Evolutionary conservation across 1,140 invertebrate species (phyloP).

Genomic region (Goniozus legneri): DNA sequence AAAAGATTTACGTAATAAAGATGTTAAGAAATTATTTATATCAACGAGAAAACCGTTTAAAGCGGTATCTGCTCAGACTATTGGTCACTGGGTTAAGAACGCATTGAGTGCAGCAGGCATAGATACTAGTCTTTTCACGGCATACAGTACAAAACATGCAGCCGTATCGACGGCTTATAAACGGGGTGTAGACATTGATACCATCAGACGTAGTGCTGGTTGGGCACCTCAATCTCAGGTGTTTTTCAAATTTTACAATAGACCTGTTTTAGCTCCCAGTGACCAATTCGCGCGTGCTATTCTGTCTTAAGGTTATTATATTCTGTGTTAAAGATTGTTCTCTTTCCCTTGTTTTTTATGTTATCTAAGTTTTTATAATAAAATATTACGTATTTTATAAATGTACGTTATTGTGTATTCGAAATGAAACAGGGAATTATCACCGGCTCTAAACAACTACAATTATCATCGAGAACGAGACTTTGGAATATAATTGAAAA

Average conservation of each 20-base stretch:
- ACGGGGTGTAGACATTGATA: not conserved
- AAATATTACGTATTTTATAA: too few species aligned
- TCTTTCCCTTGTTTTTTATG: too few species aligned
- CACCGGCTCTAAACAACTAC: too few species aligned
- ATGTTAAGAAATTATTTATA: not conserved
- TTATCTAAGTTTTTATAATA: too few species aligned
- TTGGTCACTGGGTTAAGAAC: not conserved
- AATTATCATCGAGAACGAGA: not conserved
- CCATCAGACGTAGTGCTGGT: not conserved
- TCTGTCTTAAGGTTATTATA: too few species aligned
- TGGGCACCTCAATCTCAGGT: not conserved
- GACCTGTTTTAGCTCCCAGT: not conserved
- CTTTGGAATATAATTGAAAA: too few species aligned
- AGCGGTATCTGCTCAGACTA: not conserved
- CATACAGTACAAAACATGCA: conserved; percentile 1
- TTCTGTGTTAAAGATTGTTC: too few species aligned
- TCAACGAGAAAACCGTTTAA: not conserved
- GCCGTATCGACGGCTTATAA: not conserved
- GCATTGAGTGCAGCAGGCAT: not conserved
- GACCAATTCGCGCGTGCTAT: not conserved
- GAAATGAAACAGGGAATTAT: too few species aligned
- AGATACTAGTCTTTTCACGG: not conserved
- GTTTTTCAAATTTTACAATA: not conserved
- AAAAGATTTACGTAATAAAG: not conserved
- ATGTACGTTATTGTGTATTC: too few species aligned